Base-by-base conservation (phyloP, 37 sponge, comb jelly and placozoan genomes). In the Amphimedon queenslandica region DNA sequence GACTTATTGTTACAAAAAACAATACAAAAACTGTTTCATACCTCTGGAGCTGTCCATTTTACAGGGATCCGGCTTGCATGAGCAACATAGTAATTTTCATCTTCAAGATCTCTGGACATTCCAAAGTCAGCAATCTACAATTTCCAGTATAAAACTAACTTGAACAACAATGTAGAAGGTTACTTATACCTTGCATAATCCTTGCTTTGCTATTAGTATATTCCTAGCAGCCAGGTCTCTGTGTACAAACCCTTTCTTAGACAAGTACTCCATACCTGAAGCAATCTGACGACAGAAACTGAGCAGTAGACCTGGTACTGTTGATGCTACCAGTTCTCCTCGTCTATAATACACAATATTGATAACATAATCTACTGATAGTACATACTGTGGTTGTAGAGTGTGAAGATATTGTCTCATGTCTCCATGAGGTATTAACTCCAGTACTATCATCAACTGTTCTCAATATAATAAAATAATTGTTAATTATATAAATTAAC, bases 401-500 rank as follows among this genome's bases (percentile, higher is more conserved):
- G 23, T 64, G 10, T 30, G 37, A 1, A 82, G 69, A 47, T 67
- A 82, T 8, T 42, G 30, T 37, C 56, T 42, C 21, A 82, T 58
- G 41, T 82, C 75, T 67, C 75, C 82, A 61, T 85, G 73, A 43
- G 66, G 18, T 37, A 85, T 24, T 35, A 85, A 73, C 63, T 85
- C 86, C 58, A 67, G 28, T 29, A 85, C 60, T 66, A 85, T 73
- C 82, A 82, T 85, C 1, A 38, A 42, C 86, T 85, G 40, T 47
- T 47, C 8, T 47, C 53, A 18, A 47, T 47, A 47, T 47, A 47
- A 47, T 47, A 47, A 18, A 18, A 47, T 47, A 47, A 47, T 13
- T 47, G 13, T 47, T 47, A 18, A 13, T 18, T 47, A 47, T 47
- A 47, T 53, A 13, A 38, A 5, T 25, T 36, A 32, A 66, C 67